These are phyloP conservation scores for Odontocerum albicorne DNA, from an alignment of 2,888 invertebrate species.

Conservation along the genomic window DNA sequence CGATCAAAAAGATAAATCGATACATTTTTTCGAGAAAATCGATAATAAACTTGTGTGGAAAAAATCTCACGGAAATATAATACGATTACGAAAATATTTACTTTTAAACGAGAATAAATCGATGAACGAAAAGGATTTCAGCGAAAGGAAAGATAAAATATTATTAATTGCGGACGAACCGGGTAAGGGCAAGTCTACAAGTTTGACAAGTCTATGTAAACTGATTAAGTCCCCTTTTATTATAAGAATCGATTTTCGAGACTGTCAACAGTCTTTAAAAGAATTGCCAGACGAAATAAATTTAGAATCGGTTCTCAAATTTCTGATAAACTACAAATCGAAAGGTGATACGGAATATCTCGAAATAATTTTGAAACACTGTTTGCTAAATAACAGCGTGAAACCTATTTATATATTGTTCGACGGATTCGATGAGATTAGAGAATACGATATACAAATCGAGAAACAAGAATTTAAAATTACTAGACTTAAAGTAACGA, in stretches of 20 bases:
- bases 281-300: too few species aligned
- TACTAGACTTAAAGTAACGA: too few species aligned
- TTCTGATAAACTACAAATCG: too few species aligned
- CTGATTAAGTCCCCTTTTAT: not conserved
- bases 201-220: not conserved
- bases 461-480: too few species aligned
- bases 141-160: not conserved
- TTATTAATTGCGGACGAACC: slow-evolving; percentile 4
- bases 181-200: slow-evolving; percentile 12
- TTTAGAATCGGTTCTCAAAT: too few species aligned
- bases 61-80: not conserved
- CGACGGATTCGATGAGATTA: slow-evolving; percentile 12
- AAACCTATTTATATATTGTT: too few species aligned
- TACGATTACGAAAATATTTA: not conserved
- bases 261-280: not conserved
- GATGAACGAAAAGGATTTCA: not conserved
- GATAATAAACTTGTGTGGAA: not conserved
- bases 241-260: slow-evolving; percentile 1
- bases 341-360: too few species aligned
- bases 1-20: not conserved
- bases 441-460: too few species aligned
- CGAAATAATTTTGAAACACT: too few species aligned
- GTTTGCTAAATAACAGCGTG: too few species aligned
- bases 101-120: not conserved
- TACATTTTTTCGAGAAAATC: slow-evolving; percentile 1